A percentile compares a stretch with the other conserved stretches of the same genome.
Evolutionary conservation across 2,797 vertebrate genomes (phyloP).

Genomic region (Mormyrus proboscirostris): DNA sequence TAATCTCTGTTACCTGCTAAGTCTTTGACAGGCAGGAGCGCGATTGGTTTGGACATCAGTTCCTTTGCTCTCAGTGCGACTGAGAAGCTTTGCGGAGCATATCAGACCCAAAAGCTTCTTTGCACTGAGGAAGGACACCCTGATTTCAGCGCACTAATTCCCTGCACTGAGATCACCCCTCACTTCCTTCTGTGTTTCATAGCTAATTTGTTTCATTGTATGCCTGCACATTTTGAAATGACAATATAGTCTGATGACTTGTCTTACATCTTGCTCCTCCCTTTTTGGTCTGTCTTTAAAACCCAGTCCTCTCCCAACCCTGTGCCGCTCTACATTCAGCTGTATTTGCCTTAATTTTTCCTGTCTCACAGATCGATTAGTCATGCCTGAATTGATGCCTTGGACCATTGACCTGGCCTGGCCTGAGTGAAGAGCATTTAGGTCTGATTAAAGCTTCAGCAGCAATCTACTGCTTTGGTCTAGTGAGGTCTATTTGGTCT

Average conservation of each 20-base stretch:
- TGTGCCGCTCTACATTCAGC: not conserved
- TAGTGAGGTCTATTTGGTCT: not conserved
- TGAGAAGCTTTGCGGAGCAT: slow-evolving; percentile 48
- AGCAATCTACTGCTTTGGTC: not conserved
- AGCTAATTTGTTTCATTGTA: not conserved
- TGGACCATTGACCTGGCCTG: not conserved
- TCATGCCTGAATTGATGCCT: not conserved
- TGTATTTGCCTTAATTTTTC: not conserved
- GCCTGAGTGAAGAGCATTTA: not conserved
- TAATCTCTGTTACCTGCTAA: slow-evolving; percentile 38
- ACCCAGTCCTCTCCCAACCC: not conserved
- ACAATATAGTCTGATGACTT: not conserved
- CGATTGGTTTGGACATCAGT: not conserved
- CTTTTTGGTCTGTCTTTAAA: not conserved
- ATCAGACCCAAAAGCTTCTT: slow-evolving; percentile 49
- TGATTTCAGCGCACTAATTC: slow-evolving; percentile 40
- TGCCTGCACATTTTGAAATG: not conserved
- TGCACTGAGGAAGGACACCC: slow-evolving; percentile 36
- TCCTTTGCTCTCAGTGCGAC: slow-evolving; percentile 17
- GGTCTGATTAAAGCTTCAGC: not conserved
- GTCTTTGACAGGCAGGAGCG: slow-evolving; percentile 34
- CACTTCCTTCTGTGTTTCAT: slow-evolving; percentile 11
- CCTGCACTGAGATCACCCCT: slow-evolving; percentile 32
- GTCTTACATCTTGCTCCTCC: not conserved
- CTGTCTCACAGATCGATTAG: not conserved